Percentiles rank a stretch among this genome's conserved stretches.
These are phyloP conservation scores for Hyperoplus lanceolatus DNA, from an alignment of 2,797 vertebrate genomes.

Conservation along the genomic window DNA sequence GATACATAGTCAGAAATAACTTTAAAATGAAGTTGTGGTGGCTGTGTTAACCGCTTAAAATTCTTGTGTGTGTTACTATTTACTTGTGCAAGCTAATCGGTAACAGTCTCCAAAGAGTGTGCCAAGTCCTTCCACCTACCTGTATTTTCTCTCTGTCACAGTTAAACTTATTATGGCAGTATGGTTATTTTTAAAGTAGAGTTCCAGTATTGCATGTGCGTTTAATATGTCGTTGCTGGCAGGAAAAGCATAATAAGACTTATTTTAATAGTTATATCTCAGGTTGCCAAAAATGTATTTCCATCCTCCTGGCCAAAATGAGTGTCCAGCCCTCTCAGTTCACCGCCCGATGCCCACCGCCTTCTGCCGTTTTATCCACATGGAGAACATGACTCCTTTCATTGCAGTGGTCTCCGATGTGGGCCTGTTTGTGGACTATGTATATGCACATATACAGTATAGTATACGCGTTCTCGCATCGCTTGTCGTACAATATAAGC, in stretches of 20 bases:
- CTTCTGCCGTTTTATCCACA: constrained; percentile 53
- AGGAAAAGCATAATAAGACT: constrained; percentile 6
- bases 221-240: constrained; percentile 17
- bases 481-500: constrained; percentile 36
- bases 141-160: constrained; percentile 40
- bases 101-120: constrained; percentile 38
- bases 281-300: constrained; percentile 37
- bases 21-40: constrained; percentile 35
- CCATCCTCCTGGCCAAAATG: constrained; percentile 39
- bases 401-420: constrained; percentile 51
- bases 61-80: constrained; percentile 27
- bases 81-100: constrained; percentile 28
- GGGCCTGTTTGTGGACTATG: constrained; percentile 65
- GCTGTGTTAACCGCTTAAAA: constrained; percentile 15
- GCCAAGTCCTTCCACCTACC: constrained; percentile 65
- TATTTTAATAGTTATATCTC: constrained; percentile 32
- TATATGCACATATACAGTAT: constrained; percentile 55
- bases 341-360: constrained; percentile 51
- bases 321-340: constrained; percentile 57
- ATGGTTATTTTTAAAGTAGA: constrained; percentile 14
- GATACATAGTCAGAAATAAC: constrained; percentile 27
- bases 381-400: constrained; percentile 51
- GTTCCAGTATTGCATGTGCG: constrained; percentile 1
- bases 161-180: constrained; percentile 10
- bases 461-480: constrained; percentile 63